Evolutionary conservation across 1,140 invertebrate genomes (phyloP), one percentile per base, ranked within the genome.

Genomic region (Danaus plexippus): DNA sequence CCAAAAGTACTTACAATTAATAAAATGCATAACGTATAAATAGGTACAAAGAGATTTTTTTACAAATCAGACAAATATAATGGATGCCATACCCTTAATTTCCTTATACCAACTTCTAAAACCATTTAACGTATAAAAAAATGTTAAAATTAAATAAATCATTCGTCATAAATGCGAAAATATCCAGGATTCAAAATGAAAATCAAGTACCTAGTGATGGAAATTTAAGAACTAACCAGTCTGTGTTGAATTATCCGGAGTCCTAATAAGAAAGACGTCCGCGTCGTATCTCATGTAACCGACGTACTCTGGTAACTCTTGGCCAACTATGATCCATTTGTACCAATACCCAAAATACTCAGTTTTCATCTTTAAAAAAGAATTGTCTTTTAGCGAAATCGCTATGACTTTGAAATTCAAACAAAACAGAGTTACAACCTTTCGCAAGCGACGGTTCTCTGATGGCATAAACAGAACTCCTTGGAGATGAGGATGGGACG

Each of bases 311-410:
- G 75, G 73, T 9, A 67, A 7, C 11, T 53, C 42, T n/a, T 69
- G 58, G 7, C 59, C 64, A 9, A 80, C 43, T 44, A 82, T 32
- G 2, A 77, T 47, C 79, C 79, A 82, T 60, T 80, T 80, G 52
- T 74, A 73, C 59, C 71, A 68, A 9, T 62, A 57, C 6, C 67
- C 61, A 45, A 79, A 75, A 13, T 77, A 63, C 47, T 64, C 47
- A 0, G 7, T 11, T 43, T 56, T 67, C 2, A 68, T 32, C 73
- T 78, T 45, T 9, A 47, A 9, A 52, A 42, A 40, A 57, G 8
- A 9, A 46, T 47, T 52, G 8, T 43, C 11, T 9, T 43, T 18
- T 47, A 52, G 52, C 42, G 47, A 2, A 32, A 46, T 6, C 13
- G 52, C 47, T 46, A n/a, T 43, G 32, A 47, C 44, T 9, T 12